Evolutionary conservation across 2,888 invertebrate genomes (phyloP), one percentile per base, ranked within the genome.

Genomic region (Fragum fragum): DNA sequence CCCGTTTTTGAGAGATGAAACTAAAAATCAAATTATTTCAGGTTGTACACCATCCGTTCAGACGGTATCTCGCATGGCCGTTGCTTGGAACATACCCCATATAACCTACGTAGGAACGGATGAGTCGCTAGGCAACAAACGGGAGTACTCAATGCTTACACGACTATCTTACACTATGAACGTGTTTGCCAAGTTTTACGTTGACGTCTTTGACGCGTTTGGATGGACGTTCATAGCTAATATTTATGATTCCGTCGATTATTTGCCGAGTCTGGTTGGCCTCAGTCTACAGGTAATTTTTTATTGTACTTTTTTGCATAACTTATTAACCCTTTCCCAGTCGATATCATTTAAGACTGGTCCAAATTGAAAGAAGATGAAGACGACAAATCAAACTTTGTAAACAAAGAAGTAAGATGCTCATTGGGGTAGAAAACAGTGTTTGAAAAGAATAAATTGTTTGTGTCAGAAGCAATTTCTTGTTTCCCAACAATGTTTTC

Each of bases 51-150:
- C 76, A 23, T 86, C 88, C 0, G 85, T 87, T 29, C 82, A 86
- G 73, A 81, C 81, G 11, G 72, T 88, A 36, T 83, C 83, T 1
- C 81, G 87, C 68, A 84, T 90, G 88, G 87, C 87, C 28, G 83
- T 85, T 28, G 61, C 82, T 7, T 88, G 88, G 88, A 86, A 90
- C 73, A 72, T 90, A 14, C 88, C 89, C 2, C 76, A 89, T 47
- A 85, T 90, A 59, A 90, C 88, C 7, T 88, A 88, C 7, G 81
- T 87, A 0, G 88, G 87, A 14, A 88, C 83, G 14, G 82, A 79
- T 14, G 87, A 79, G 63, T 83, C 68, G 6, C 75, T 90, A 16
- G 86, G 80, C 3, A 80, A 90, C 85, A 90, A 90, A 76, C 59
- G 36, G 0, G 71, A 86, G 55, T 91, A 83, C 78, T 86, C 87